Evolutionary conservation across 2,113 vertebrate species (phyloP), one percentile per base, ranked within the genome.

Genomic region (Sebastes schlegelii): DNA sequence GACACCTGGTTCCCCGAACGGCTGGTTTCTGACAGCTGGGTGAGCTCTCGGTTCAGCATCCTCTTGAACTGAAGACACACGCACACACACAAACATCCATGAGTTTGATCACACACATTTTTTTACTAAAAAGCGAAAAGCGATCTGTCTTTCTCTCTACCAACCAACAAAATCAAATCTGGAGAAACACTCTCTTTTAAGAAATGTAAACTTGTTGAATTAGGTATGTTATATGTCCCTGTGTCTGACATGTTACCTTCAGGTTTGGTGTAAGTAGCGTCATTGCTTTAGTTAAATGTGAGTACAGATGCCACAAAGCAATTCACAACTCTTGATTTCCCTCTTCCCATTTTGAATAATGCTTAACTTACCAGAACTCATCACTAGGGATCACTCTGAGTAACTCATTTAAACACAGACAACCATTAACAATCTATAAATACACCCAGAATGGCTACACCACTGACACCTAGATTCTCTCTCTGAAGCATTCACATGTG

Each of bases 1-100:
- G 97, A 99, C 77, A 99, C 97, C 88, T 99, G 98, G 95, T 97
- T 99, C 88, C 98, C 98, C 0, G 97, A 98, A 62, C 96, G 96
- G 86, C 98, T 97, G 69, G 96, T 97, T 94, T 98, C 98, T 0
- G 98, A 99, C 75, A 99, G 94, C 88, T 98, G 98, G 0, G 94
- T 95, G 86, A 99, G 93, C 91, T 99, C 98, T 83, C 98, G 95
- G 91, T 93, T 98, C 95, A 99, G 96, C 97, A 99, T 98, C 92
- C 97, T 95, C 90, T 97, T 98, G 93, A 99, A 98, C 98, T 97
- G 5, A 90, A 0, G 16, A 17, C 34, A 63, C 21, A 58, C 3
- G 84, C 49, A 89, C 58, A 80, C 40, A 88, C 16, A 74, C 54
- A 80, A 60, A 26, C 43, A 82, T 64, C 2, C 21, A 16, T 46